A percentile compares a stretch with the other conserved stretches of the same genome.
Conservation (phyloP, 2,113 vertebrate genomes). For the Vulpes ferrilata region DNA sequence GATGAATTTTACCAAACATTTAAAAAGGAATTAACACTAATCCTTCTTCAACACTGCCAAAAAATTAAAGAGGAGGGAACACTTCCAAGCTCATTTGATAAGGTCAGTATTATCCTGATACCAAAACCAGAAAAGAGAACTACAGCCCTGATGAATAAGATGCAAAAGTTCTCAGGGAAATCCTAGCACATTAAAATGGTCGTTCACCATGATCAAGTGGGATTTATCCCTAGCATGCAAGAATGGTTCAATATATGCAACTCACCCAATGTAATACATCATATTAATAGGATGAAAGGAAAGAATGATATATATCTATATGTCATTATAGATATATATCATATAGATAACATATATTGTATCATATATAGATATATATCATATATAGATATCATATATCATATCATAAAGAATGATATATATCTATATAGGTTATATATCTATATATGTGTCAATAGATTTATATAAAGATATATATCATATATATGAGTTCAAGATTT, state of each 20-base stretch:
- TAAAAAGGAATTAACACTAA: not conserved
- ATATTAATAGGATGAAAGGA: not conserved
- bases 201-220: not conserved
- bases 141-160: not conserved
- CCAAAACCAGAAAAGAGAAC: not conserved
- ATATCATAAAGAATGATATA: not conserved
- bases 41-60: not conserved
- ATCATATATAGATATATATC: not conserved
- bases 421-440: not conserved
- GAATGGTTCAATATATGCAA: not conserved
- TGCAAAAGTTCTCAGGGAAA: not conserved
- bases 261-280: not conserved
- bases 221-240: not conserved
- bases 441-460: too few species aligned
- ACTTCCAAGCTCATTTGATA: not conserved
- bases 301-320: not conserved
- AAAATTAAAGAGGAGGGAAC: not conserved
- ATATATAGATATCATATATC: not conserved
- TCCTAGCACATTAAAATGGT: not conserved
- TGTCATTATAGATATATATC: not conserved
- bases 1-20: not conserved
- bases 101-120: not conserved
- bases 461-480: not conserved
- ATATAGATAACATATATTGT: too few species aligned
- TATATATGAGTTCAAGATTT: conserved; percentile 27